These are phyloP conservation scores for Dipodomys stephensi DNA, from an alignment of 2,113 vertebrate genomes.

Conservation along the genomic window DNA sequence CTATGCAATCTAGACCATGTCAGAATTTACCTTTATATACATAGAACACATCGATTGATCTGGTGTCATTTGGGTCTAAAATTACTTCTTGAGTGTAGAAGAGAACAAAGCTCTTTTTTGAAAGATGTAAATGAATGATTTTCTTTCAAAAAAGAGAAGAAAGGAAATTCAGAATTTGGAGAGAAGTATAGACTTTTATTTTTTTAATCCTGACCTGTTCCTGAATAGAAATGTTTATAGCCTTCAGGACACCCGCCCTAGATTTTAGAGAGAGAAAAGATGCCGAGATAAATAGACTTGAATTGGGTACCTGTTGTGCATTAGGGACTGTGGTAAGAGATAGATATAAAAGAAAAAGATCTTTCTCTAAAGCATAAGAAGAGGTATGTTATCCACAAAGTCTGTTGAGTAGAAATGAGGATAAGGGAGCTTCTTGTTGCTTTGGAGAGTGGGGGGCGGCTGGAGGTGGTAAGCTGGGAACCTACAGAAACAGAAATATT, in stretches of 20 bases:
- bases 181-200: constrained; percentile 54
- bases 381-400: background rate
- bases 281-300: constrained; percentile 40
- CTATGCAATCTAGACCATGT: constrained; percentile 13
- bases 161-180: constrained; percentile 53
- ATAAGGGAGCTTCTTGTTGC: background rate
- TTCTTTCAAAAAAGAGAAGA: constrained; percentile 52
- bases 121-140: constrained; percentile 39
- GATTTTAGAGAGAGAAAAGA: constrained; percentile 28
- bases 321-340: background rate
- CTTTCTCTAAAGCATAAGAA: constrained; percentile 25
- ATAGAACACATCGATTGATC: constrained; percentile 46
- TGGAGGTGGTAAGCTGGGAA: background rate
- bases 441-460: background rate
- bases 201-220: background rate
- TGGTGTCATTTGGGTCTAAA: constrained; percentile 61
- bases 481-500: background rate
- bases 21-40: constrained; percentile 53
- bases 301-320: background rate
- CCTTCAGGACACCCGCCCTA: background rate
- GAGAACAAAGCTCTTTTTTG: background rate
- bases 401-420: background rate
- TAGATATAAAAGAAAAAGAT: constrained; percentile 5
- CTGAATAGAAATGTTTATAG: constrained; percentile 28
- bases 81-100: constrained; percentile 47